phyloP scores from a whole-genome alignment of 2,797 vertebrate genomes.

The Enteromius paludinosus region DNA sequence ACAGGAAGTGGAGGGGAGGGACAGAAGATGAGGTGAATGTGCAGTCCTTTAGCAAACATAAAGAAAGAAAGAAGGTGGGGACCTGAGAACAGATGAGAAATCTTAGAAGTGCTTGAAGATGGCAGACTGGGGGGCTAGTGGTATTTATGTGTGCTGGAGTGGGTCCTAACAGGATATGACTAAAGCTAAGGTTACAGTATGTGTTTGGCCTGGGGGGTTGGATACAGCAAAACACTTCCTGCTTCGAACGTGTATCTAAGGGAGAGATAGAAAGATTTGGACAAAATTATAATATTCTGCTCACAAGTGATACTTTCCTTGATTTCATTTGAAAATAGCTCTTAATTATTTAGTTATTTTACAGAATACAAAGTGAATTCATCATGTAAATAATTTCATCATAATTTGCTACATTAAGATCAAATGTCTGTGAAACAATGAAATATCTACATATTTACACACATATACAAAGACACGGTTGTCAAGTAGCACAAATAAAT shows the following conservation, averaged over 20 bases:
- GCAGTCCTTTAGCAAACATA: slow-evolving; percentile 46
- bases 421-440: too few species aligned
- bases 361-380: background rate
- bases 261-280: background rate
- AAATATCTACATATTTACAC: too few species aligned
- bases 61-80: slow-evolving; percentile 33
- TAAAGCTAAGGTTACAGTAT: slow-evolving; percentile 52
- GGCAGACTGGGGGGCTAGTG: background rate
- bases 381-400: too few species aligned
- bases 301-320: background rate
- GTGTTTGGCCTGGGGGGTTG: slow-evolving; percentile 62
- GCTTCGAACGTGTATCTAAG: slow-evolving; percentile 41
- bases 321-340: background rate
- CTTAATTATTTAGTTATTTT: background rate
- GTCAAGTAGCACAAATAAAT: background rate
- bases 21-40: slow-evolving; percentile 23
- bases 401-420: too few species aligned
- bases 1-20: slow-evolving; percentile 60
- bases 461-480: background rate
- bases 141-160: slow-evolving; percentile 23
- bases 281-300: background rate
- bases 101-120: background rate
- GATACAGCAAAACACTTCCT: slow-evolving; percentile 77
- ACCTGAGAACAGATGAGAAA: slow-evolving; percentile 27
- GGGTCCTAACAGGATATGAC: slow-evolving; percentile 62